Evolutionary conservation across 2,113 vertebrate species (phyloP).

Genomic region (Thalassarche chlororhynchos): DNA sequence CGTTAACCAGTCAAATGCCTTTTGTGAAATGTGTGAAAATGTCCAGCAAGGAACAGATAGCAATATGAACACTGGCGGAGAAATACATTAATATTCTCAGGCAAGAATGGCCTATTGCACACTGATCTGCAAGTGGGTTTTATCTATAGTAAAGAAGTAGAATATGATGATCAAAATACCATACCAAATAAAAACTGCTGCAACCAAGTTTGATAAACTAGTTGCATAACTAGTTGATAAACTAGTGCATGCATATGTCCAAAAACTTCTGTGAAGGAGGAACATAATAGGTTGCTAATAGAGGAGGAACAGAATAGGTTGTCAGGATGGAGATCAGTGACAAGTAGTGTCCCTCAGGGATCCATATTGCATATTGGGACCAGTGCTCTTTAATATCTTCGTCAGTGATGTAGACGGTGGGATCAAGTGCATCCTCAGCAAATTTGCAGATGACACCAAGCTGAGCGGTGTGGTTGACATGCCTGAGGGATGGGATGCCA

Average conservation of each 20-base stretch:
- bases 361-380: fast-evolving
- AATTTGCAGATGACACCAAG: not conserved
- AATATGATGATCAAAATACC: not conserved
- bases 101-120: not conserved
- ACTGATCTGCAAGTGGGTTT: not conserved
- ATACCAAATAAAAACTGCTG: not conserved
- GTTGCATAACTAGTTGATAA: not conserved
- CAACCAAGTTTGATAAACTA: not conserved
- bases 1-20: not conserved
- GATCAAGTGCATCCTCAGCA: not conserved
- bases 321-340: not conserved
- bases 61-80: not conserved
- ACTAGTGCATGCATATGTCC: not conserved
- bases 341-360: not conserved
- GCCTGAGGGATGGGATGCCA: not conserved
- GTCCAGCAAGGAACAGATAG: not conserved
- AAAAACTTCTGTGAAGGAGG: not conserved
- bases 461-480: not conserved
- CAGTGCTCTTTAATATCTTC: not conserved
- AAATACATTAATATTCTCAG: not conserved
- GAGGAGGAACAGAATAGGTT: not conserved
- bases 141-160: not conserved
- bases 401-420: not conserved
- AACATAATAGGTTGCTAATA: not conserved
- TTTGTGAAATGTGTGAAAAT: not conserved